phyloP scores from a whole-genome alignment of 2,797 vertebrate genomes.

The Sebastes trivittatus region DNA sequence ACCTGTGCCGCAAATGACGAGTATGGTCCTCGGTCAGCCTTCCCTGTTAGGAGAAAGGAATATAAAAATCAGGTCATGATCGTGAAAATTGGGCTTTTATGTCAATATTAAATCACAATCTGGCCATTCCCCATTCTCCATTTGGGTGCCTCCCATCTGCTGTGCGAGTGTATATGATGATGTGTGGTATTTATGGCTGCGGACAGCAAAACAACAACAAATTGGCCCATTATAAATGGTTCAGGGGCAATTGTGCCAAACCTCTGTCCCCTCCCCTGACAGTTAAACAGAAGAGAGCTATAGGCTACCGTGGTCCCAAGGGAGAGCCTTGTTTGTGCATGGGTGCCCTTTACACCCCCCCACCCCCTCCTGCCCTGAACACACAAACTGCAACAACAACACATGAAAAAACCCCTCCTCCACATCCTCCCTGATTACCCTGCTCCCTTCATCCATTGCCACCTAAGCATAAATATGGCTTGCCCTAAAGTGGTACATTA shows the following conservation, averaged over 20 bases:
- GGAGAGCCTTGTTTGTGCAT: slow-evolving; percentile 79
- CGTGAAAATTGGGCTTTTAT: slow-evolving; percentile 48
- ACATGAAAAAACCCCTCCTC: slow-evolving; percentile 70
- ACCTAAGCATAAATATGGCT: slow-evolving; percentile 64
- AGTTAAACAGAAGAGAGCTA: slow-evolving; percentile 71
- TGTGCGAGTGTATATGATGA: slow-evolving; percentile 58
- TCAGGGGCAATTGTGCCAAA: slow-evolving; percentile 76
- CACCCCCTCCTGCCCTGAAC: slow-evolving; percentile 48
- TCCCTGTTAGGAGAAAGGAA: slow-evolving; percentile 79
- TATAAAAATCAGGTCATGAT: slow-evolving; percentile 51
- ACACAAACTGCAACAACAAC: slow-evolving; percentile 66
- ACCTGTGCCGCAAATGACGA: slow-evolving; percentile 88
- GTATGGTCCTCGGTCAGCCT: slow-evolving; percentile 87
- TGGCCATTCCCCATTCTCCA: slow-evolving; percentile 40
- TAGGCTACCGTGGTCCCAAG: slow-evolving; percentile 71
- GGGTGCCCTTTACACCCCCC: slow-evolving; percentile 73
- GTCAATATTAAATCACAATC: slow-evolving; percentile 65
- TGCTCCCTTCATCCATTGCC: slow-evolving; percentile 51
- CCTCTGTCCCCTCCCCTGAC: slow-evolving; percentile 65
- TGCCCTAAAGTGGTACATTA: slow-evolving; percentile 49
- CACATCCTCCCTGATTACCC: slow-evolving; percentile 68
- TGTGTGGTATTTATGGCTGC: slow-evolving; percentile 72
- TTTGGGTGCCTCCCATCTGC: slow-evolving; percentile 67
- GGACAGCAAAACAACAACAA: slow-evolving; percentile 80
- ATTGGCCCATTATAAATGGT: slow-evolving; percentile 76